Evolutionary conservation across 2,113 vertebrate species (phyloP), one percentile per base, ranked within the genome.

Genomic region (Heterocephalus glaber): DNA sequence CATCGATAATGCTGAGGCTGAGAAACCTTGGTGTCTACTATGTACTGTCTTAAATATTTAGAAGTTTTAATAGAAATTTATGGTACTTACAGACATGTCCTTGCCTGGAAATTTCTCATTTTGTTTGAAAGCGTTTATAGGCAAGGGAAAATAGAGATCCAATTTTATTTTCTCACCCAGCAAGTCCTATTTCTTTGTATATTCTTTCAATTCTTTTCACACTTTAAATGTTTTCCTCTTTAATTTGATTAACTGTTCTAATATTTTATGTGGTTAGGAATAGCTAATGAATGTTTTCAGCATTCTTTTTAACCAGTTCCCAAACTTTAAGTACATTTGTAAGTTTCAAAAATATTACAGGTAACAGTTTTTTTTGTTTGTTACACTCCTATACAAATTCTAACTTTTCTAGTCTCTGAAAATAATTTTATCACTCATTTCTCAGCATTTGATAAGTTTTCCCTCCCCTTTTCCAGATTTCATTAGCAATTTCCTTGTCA

Each of bases 121-220:
- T 96, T 82, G 28, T 86, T 83, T 72, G 54, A 83, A 77, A 76
- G 52, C 11, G 77, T 63, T 85, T 93, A 35, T 52, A 80, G 60
- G 3, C 26, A 85, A 3, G 5, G 41, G 74, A 41, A 33, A 91
- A 41, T 17, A 63, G 13, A 76, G 7, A 61, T 7, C 35, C 19
- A 33, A 28, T 61, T 84, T 85, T 66, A 41, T 80, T 93, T 91
- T 58, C 12, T 74, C 61, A 88, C 30, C 19, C 9, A 44, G 2
- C 0, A 86, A 52, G 22, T 44, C 7, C 33, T 85, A 4, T 63
- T 28, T 1, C 0, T 74, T 41, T 94, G 8, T 41, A 13, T 56
- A 61, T 17, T 7, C 1, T 85, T 33, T 68, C 33, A 58, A 89
- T 93, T 70, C 35, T 82, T 14, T 22, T 85, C 76, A 3, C 1